Evolutionary conservation across 2,797 vertebrate species (phyloP).

Genomic region (Lacerta bilineata): DNA sequence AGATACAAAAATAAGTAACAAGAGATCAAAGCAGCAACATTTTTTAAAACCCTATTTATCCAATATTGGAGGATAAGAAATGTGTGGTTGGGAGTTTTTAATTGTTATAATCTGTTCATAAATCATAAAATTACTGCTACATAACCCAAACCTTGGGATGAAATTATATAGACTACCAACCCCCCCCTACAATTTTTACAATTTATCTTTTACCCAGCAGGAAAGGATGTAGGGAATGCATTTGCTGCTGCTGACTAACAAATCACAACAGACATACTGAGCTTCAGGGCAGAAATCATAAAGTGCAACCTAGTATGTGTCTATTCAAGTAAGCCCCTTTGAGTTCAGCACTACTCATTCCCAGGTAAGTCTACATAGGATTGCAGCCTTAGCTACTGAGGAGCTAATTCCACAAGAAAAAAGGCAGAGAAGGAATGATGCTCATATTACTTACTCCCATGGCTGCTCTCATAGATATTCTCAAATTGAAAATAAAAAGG

Average conservation of each 20-base stretch:
- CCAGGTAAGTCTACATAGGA: neutral
- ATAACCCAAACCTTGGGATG: neutral
- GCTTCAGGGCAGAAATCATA: conserved; percentile 8
- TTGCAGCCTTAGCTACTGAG: neutral
- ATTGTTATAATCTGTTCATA: neutral
- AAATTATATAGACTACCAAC: neutral
- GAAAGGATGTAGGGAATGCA: neutral
- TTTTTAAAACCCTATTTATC: neutral
- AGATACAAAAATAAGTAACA: neutral
- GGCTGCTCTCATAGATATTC: neutral
- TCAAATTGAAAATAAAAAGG: neutral
- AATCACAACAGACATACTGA: neutral
- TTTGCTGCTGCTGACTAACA: neutral
- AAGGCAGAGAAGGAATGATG: neutral
- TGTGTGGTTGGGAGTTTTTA: neutral
- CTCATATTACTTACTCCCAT: conserved; percentile 11
- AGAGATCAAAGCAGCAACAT: neutral
- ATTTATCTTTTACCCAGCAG: neutral
- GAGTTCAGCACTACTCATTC: neutral
- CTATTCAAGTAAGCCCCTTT: neutral
- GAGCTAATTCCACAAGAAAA: neutral
- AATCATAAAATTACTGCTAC: neutral
- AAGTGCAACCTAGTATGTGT: neutral
- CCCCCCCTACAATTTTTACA: neutral
- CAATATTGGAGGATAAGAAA: conserved; percentile 3